These are phyloP conservation scores for Hylaeus anthracinus DNA, from an alignment of 1,140 invertebrate species.

Conservation along the genomic window DNA sequence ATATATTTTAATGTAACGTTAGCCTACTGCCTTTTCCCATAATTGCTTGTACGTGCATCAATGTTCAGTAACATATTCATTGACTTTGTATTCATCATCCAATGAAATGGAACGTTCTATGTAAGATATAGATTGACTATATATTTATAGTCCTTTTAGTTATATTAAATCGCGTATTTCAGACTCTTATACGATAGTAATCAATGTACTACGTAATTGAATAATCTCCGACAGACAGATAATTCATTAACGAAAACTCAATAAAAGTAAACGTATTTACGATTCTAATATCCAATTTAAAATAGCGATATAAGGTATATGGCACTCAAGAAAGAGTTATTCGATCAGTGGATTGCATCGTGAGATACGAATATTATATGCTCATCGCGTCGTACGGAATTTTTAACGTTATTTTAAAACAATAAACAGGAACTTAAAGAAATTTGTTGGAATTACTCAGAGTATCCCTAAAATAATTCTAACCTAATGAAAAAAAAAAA, in stretches of 20 bases:
- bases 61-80: slow-evolving; percentile 40
- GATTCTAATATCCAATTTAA: not conserved
- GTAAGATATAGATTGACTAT: slow-evolving; percentile 17
- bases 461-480: not conserved
- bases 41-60: slow-evolving; percentile 45
- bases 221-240: slow-evolving; percentile 30
- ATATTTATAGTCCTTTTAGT: slow-evolving; percentile 27
- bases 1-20: slow-evolving; percentile 40
- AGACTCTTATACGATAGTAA: slow-evolving; percentile 13
- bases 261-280: slow-evolving; percentile 8
- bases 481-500: not conserved
- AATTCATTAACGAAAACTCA: not conserved
- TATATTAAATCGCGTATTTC: slow-evolving; percentile 6
- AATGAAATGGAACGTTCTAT: slow-evolving; percentile 28
- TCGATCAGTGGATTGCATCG: slow-evolving; percentile 35
- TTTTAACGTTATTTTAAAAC: slow-evolving; percentile 36
- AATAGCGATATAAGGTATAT: slow-evolving; percentile 40
- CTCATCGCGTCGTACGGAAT: slow-evolving; percentile 45
- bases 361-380: slow-evolving; percentile 58
- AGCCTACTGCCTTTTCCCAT: slow-evolving; percentile 25
- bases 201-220: slow-evolving; percentile 23
- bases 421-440: slow-evolving; percentile 42
- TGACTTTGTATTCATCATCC: slow-evolving; percentile 23
- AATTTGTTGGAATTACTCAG: slow-evolving; percentile 21
- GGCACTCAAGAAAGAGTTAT: slow-evolving; percentile 54